These are phyloP conservation scores for Criorhina ranunculi DNA, from an alignment of 2,888 invertebrate species.

Conservation along the genomic window DNA sequence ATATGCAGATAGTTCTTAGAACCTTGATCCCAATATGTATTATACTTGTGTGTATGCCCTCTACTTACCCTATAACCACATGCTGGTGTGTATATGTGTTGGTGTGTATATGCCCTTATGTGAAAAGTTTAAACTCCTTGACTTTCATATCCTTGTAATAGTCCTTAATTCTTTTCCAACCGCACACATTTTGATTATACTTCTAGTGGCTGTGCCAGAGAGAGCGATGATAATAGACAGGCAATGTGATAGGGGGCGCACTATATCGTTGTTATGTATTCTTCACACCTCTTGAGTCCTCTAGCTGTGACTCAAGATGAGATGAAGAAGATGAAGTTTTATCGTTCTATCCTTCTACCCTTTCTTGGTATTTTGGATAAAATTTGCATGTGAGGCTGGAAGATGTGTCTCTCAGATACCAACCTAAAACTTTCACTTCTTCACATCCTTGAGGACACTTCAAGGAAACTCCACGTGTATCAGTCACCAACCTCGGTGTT, in stretches of 20 bases:
- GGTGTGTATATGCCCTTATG: slow-evolving; percentile 3
- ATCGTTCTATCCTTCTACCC: slow-evolving; percentile 5
- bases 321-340: slow-evolving; percentile 62
- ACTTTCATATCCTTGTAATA: slow-evolving; percentile 74
- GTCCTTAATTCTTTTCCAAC: slow-evolving; percentile 65
- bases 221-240: slow-evolving; percentile 63
- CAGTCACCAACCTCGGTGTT: slow-evolving; percentile 62
- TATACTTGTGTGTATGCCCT: background rate
- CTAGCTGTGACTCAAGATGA: slow-evolving; percentile 40
- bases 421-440: slow-evolving; percentile 56
- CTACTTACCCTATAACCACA: background rate
- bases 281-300: slow-evolving; percentile 62
- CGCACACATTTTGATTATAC: slow-evolving; percentile 56
- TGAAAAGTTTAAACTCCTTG: slow-evolving; percentile 66
- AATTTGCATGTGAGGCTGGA: slow-evolving; percentile 59
- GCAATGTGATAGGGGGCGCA: slow-evolving; percentile 39
- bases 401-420: slow-evolving; percentile 43
- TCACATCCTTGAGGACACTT: slow-evolving; percentile 46
- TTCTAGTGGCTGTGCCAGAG: slow-evolving; percentile 18
- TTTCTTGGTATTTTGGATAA: background rate
- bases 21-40: slow-evolving; percentile 59
- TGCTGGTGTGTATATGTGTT: background rate
- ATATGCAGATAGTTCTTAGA: slow-evolving; percentile 38
- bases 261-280: slow-evolving; percentile 57
- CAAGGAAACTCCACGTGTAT: slow-evolving; percentile 61